A percentile compares a stretch with the other conserved stretches of the same genome.
phyloP scores from a whole-genome alignment of 2,888 invertebrate genomes.

The Agrochola litura region DNA sequence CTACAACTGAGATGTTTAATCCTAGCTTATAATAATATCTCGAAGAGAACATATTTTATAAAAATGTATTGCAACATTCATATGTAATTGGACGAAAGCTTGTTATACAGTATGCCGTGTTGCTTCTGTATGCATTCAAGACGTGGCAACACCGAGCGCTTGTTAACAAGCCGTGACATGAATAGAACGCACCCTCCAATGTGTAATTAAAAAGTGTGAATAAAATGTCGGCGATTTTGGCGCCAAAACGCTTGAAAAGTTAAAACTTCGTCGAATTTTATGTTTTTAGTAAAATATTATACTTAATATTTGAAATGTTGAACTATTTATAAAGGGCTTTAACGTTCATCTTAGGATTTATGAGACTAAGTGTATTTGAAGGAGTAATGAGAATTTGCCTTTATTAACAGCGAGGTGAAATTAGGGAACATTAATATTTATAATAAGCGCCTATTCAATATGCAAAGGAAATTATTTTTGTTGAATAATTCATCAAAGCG shows the following conservation, averaged over 20 bases:
- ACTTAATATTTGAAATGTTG: not conserved
- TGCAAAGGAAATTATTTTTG: constrained; percentile 34
- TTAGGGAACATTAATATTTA: constrained; percentile 13
- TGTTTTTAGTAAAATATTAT: not conserved
- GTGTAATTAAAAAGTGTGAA: constrained; percentile 48
- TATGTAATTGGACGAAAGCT: not conserved
- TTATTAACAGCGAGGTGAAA: constrained; percentile 1
- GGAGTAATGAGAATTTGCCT: constrained; percentile 5
- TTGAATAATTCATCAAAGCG: constrained; percentile 31
- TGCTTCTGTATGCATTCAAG: constrained; percentile 1
- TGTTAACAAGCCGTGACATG: constrained; percentile 38
- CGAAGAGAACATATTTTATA: not conserved
- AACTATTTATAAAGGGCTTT: not conserved
- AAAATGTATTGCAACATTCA: not conserved
- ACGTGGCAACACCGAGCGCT: constrained; percentile 2
- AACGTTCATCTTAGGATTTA: not conserved
- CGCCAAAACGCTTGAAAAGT: constrained; percentile 2
- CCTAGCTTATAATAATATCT: not conserved
- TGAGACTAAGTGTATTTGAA: constrained; percentile 10
- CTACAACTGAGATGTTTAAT: not conserved
- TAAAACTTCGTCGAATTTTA: not conserved
- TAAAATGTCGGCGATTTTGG: constrained; percentile 29
- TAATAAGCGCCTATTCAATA: constrained; percentile 1
- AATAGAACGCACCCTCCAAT: constrained; percentile 29
- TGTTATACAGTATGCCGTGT: not conserved